A percentile compares a stretch with the other conserved stretches of the same genome.
Evolutionary conservation across 2,888 invertebrate genomes (phyloP).

Genomic region (Gisinianus flammeolus): DNA sequence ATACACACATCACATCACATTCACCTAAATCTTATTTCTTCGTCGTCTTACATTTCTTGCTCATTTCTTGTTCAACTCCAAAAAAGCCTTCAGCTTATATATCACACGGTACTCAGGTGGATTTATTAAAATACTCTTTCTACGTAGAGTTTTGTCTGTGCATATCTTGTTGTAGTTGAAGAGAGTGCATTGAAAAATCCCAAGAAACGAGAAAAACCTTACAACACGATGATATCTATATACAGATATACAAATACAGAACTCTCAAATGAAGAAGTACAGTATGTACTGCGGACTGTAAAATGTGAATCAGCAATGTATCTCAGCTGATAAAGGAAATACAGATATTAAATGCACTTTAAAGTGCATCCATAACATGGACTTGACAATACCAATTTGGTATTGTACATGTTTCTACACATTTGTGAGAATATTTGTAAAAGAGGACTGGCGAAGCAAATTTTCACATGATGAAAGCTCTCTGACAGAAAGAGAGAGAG

Average conservation of each 20-base stretch:
- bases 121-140: not conserved
- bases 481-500: not conserved
- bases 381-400: not conserved
- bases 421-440: not conserved
- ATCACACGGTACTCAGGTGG: not conserved
- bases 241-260: not conserved
- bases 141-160: no score
- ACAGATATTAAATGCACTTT: conserved; percentile 10
- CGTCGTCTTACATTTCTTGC: not conserved
- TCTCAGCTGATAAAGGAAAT: not conserved
- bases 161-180: no score
- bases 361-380: conserved; percentile 19
- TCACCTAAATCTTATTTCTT: not conserved
- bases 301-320: not conserved
- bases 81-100: not conserved
- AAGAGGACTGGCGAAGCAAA: conserved; percentile 27
- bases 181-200: not conserved
- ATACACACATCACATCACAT: no score
- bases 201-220: not conserved
- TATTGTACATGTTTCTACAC: not conserved
- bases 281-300: not conserved
- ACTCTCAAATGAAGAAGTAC: not conserved
- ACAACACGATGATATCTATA: not conserved
- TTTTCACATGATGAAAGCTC: conserved; percentile 13
- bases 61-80: not conserved